These are phyloP conservation scores for Tetragonula clypearis DNA, from an alignment of 1,140 invertebrate species.

Conservation along the genomic window DNA sequence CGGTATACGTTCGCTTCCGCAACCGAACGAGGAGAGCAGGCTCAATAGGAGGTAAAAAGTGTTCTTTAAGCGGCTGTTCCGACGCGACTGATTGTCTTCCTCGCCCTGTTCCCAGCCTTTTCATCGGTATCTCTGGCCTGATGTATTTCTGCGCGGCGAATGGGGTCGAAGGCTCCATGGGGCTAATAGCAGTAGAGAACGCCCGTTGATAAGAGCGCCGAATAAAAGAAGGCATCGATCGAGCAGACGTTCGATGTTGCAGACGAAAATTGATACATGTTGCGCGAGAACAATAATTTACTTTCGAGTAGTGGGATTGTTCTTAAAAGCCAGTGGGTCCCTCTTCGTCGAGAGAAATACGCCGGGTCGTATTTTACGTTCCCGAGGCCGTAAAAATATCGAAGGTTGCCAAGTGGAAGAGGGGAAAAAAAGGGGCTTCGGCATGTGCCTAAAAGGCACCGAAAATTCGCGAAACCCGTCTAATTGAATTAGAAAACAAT, in stretches of 20 bases:
- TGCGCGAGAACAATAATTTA: too few relatives aligned
- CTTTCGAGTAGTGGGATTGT: too few relatives aligned
- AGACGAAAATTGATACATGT: background rate
- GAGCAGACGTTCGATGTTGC: background rate
- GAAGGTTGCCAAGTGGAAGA: background rate
- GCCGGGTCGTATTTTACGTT: background rate
- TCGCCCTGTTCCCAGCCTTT: constrained; percentile 12
- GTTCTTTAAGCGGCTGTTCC: constrained; percentile 58
- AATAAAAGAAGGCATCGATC: background rate
- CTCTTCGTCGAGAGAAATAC: background rate
- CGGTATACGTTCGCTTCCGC: constrained; percentile 73
- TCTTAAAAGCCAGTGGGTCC: background rate
- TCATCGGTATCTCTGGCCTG: background rate
- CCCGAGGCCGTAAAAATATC: constrained; percentile 12
- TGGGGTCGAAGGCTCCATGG: background rate
- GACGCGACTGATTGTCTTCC: constrained; percentile 46
- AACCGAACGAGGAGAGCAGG: constrained; percentile 32
- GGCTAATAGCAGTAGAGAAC: background rate
- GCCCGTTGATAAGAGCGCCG: background rate
- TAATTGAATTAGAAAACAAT: constrained; percentile 79
- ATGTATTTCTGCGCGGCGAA: background rate
- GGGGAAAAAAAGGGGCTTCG: constrained; percentile 18
- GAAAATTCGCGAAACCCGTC: constrained; percentile 71
- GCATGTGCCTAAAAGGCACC: constrained; percentile 4
- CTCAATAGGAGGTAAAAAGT: constrained; percentile 77